A percentile compares a stretch with the other conserved stretches of the same genome.
These are phyloP conservation scores for Merluccius polli DNA, from an alignment of 2,797 vertebrate genomes.

Conservation along the genomic window DNA sequence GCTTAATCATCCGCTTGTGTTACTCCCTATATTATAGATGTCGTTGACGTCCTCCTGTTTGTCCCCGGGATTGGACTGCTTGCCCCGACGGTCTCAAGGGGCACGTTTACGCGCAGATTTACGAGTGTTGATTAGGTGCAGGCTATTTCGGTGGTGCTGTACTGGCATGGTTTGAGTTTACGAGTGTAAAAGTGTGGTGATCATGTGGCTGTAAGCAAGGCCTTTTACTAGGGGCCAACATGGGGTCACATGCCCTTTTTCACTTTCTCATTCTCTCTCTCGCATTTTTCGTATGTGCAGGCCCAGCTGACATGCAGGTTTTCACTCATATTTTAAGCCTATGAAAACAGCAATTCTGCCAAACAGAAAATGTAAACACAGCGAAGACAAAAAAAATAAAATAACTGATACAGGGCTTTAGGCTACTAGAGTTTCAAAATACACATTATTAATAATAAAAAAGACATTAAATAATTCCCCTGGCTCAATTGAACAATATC, in stretches of 20 bases:
- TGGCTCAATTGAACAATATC: background rate
- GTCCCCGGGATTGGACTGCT: conserved; percentile 32
- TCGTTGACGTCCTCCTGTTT: conserved; percentile 18
- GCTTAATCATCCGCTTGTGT: conserved; percentile 43
- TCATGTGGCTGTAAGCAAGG: conserved; percentile 23
- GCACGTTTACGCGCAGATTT: conserved; percentile 25
- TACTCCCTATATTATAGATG: conserved; percentile 35
- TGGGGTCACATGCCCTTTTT: background rate
- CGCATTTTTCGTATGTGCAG: background rate
- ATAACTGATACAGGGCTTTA: background rate
- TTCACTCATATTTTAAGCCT: background rate
- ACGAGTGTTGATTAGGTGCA: conserved; percentile 43
- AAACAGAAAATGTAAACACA: background rate
- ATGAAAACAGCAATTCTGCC: background rate
- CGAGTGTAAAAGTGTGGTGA: conserved; percentile 17
- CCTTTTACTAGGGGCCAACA: conserved; percentile 40
- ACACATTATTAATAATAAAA: conserved; percentile 2
- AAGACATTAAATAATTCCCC: background rate
- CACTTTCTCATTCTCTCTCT: background rate
- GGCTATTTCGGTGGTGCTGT: conserved; percentile 25
- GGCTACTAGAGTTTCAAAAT: background rate
- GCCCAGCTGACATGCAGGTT: background rate
- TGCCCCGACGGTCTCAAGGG: background rate
- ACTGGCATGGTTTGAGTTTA: conserved; percentile 21
- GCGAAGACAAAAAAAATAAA: background rate